These are phyloP conservation scores for Cephalopterus ornatus DNA, from an alignment of 2,113 vertebrate genomes.

Conservation along the genomic window DNA sequence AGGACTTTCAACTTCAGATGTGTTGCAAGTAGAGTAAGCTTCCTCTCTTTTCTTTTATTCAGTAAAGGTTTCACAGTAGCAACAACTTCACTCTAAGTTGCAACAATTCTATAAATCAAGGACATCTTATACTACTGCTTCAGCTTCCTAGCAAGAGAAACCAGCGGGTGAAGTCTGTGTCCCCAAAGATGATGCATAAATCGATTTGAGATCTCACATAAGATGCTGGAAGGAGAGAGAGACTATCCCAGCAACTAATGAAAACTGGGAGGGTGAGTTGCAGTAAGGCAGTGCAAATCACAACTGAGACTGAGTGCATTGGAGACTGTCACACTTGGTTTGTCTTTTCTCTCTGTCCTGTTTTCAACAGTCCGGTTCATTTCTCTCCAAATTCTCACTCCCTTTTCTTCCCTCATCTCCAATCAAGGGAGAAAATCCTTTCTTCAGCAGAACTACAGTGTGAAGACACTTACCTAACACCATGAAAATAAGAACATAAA, in stretches of 20 bases:
- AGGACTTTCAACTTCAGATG: background rate
- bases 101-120: background rate
- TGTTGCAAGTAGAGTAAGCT: background rate
- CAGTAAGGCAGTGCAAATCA: background rate
- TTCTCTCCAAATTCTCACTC: background rate
- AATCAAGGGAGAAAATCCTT: background rate
- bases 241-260: background rate
- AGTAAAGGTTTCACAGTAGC: background rate
- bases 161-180: background rate
- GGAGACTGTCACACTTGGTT: background rate
- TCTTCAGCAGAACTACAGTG: background rate
- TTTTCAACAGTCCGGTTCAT: background rate
- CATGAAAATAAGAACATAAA: background rate
- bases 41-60: background rate
- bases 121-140: background rate
- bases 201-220: background rate
- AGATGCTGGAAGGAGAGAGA: background rate
- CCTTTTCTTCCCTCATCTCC: background rate
- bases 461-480: background rate
- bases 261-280: background rate
- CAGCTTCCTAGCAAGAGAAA: background rate
- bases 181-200: background rate
- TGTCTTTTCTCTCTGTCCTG: background rate
- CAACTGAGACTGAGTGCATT: background rate
- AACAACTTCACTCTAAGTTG: background rate